Evolutionary conservation across 2,888 invertebrate species (phyloP).

Genomic region (Frankliniella intonsa): DNA sequence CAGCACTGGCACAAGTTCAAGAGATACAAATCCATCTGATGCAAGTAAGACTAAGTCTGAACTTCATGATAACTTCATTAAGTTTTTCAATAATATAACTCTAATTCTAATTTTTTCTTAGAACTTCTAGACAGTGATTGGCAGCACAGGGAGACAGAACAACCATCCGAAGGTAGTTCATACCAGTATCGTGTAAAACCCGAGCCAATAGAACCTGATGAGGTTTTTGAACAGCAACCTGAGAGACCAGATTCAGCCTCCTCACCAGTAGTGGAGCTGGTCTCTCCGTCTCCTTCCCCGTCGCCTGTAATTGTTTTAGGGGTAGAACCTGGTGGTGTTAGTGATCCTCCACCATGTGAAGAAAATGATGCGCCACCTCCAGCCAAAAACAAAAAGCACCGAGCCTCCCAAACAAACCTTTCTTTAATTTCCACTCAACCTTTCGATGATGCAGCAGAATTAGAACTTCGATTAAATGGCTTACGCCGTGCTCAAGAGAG

Average conservation of each 20-base stretch:
- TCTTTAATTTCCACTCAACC: background rate
- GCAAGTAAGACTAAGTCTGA: background rate
- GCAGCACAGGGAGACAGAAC: conserved; percentile 1
- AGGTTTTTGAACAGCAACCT: background rate
- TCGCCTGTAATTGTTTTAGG: background rate
- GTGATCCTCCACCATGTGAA: background rate
- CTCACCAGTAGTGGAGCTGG: background rate
- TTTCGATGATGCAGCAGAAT: background rate
- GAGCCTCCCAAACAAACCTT: background rate
- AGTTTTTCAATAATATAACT: background rate
- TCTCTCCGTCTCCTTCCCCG: background rate
- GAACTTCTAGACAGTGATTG: background rate
- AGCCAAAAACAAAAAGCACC: background rate
- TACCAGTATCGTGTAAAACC: background rate
- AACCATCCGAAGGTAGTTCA: background rate
- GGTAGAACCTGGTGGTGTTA: background rate
- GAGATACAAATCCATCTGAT: background rate
- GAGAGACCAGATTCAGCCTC: background rate
- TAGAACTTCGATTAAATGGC: background rate
- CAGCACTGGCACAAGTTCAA: background rate
- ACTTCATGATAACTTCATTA: background rate
- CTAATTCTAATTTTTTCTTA: background rate
- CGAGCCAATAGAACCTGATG: background rate
- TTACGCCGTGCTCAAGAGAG: background rate
- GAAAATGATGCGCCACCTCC: background rate